Percentiles rank a stretch among this genome's conserved stretches.
These are phyloP conservation scores for Hyposmocoma kahamanoa DNA, from an alignment of 1,140 invertebrate genomes.

Conservation along the genomic window DNA sequence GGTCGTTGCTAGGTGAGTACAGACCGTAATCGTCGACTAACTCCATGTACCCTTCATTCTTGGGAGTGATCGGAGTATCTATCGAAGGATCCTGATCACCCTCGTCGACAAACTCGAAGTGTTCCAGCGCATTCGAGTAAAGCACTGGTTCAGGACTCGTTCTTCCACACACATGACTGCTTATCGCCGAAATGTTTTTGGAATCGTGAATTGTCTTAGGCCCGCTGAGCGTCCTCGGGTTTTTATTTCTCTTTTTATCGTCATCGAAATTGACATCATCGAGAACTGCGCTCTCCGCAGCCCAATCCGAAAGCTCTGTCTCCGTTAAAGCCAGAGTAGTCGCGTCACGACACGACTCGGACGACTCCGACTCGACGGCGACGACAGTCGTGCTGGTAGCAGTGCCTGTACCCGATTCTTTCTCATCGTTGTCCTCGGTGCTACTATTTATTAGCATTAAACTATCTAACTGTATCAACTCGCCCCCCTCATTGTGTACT, in stretches of 20 bases:
- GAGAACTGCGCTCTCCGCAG: constrained; percentile 82
- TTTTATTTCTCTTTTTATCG: constrained; percentile 39
- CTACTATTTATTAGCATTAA: constrained; percentile 62
- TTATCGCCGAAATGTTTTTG: constrained; percentile 49
- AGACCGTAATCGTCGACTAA: constrained; percentile 54
- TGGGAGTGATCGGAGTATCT: constrained; percentile 33
- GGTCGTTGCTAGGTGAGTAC: constrained; percentile 56
- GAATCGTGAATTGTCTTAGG: constrained; percentile 55
- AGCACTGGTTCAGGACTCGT: constrained; percentile 37
- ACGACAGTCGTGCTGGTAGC: constrained; percentile 42
- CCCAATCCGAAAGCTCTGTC: constrained; percentile 90
- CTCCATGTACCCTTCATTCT: constrained; percentile 61
- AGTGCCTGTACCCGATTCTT: constrained; percentile 41
- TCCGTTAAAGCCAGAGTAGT: constrained; percentile 84
- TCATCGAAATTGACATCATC: constrained; percentile 77
- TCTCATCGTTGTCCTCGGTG: constrained; percentile 39
- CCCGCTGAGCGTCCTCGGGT: constrained; percentile 47
- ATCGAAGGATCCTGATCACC: constrained; percentile 57
- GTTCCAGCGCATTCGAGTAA: constrained; percentile 52
- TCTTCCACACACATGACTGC: constrained; percentile 48
- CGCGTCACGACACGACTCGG: constrained; percentile 76
- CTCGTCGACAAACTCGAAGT: constrained; percentile 63
- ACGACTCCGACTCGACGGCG: constrained; percentile 52
- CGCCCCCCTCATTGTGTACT: constrained; percentile 79
- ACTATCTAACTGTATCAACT: constrained; percentile 77